A percentile compares a stretch with the other conserved stretches of the same genome.
These are phyloP conservation scores for Gastrophryne carolinensis DNA, from an alignment of 2,797 vertebrate species.

Conservation along the genomic window DNA sequence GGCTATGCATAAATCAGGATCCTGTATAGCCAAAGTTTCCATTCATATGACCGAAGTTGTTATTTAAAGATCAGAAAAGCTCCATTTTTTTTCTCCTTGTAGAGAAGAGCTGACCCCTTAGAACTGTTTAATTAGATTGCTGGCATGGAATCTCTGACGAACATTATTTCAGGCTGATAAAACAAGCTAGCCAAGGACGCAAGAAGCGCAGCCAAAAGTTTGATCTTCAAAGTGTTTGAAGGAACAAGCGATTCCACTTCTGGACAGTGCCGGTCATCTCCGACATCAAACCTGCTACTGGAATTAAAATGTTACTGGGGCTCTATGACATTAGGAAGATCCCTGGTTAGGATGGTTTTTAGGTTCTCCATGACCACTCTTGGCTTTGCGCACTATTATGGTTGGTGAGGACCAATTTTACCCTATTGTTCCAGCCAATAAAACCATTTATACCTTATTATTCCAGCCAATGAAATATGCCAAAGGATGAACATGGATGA, in stretches of 20 bases:
- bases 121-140: slow-evolving; percentile 15
- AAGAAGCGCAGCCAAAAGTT: not conserved
- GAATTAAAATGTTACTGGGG: not conserved
- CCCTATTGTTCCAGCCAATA: too few species aligned
- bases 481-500: too few species aligned
- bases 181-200: slow-evolving; percentile 10
- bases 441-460: too few species aligned
- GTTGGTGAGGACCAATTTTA: too few species aligned
- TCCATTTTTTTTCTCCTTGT: not conserved
- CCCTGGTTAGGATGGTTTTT: too few species aligned
- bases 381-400: too few species aligned
- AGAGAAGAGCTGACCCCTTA: not conserved
- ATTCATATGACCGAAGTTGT: not conserved
- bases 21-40: too few species aligned
- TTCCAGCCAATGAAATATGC: too few species aligned
- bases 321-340: not conserved
- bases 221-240: slow-evolving; percentile 30
- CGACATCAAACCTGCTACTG: not conserved
- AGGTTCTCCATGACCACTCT: too few species aligned
- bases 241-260: not conserved
- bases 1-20: too few species aligned
- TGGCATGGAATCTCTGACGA: slow-evolving; percentile 12
- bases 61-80: slow-evolving; percentile 8
- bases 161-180: slow-evolving; percentile 38
- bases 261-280: not conserved